Conservation (phyloP, 1,140 invertebrate species). For the Schlechtendalia chinensis region DNA sequence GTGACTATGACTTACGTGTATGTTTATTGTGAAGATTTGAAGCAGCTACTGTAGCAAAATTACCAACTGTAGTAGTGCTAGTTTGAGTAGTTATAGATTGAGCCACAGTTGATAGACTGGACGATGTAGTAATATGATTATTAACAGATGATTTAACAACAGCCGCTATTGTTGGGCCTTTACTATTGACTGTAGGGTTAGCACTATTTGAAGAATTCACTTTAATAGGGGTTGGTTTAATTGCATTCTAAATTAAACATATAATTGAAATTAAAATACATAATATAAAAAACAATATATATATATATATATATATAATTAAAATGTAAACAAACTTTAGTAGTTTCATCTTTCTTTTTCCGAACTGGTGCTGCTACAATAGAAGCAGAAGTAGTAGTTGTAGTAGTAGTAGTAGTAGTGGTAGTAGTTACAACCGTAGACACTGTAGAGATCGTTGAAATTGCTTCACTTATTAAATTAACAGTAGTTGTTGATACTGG, state of each 20-base stretch:
- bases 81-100: conserved; percentile 43
- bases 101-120: conserved; percentile 42
- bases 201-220: conserved; percentile 22
- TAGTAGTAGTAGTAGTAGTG: not conserved
- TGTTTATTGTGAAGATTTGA: conserved; percentile 53
- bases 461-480: conserved; percentile 28
- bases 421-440: conserved; percentile 36
- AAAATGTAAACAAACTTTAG: conserved; percentile 1
- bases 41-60: conserved; percentile 66
- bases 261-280: not conserved
- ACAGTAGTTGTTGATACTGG: conserved; percentile 37
- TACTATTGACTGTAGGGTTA: not conserved
- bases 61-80: conserved; percentile 56
- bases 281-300: not conserved
- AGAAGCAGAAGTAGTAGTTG: conserved; percentile 16
- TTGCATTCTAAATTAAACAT: conserved; percentile 54
- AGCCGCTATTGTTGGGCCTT: conserved; percentile 38
- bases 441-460: conserved; percentile 38
- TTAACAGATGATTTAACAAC: conserved; percentile 45
- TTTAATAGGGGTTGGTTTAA: conserved; percentile 71
- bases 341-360: conserved; percentile 31
- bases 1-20: conserved; percentile 19
- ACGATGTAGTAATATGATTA: conserved; percentile 28
- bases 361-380: conserved; percentile 24
- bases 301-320: conserved; percentile 24